A percentile compares a stretch with the other conserved stretches of the same genome.
Evolutionary conservation across 2,113 vertebrate species (phyloP).

Genomic region (Numida meleagris): DNA sequence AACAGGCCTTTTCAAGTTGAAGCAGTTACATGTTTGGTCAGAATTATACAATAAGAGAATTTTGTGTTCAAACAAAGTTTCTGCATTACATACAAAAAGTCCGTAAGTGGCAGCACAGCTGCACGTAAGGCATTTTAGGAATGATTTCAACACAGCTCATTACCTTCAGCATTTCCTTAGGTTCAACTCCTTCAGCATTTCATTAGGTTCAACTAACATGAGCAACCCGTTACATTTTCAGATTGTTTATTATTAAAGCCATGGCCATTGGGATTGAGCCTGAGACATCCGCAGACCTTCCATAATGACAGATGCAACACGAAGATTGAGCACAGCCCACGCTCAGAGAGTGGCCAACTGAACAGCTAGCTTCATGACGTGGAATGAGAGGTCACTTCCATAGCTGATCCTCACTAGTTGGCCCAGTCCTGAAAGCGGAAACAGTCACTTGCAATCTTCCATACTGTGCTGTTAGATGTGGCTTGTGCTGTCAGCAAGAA

Average conservation of each 20-base stretch:
- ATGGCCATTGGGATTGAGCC: neutral
- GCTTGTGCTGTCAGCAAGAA: conserved; percentile 93
- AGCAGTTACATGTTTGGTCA: neutral
- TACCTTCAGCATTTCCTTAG: neutral
- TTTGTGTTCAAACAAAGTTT: neutral
- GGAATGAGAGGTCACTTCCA: neutral
- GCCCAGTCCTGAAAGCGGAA: conserved; percentile 97
- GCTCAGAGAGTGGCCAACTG: neutral
- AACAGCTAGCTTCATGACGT: neutral
- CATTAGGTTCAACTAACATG: neutral
- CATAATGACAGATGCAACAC: neutral
- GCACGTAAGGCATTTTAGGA: conserved; percentile 59
- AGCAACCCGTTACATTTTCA: conserved; percentile 42
- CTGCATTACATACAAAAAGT: neutral
- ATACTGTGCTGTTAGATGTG: conserved; percentile 89
- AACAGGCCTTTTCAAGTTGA: neutral
- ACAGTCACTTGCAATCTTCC: conserved; percentile 98
- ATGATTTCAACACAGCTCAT: conserved; percentile 18
- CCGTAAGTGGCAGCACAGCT: conserved; percentile 8
- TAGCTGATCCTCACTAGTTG: conserved; percentile 60
- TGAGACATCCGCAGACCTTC: neutral
- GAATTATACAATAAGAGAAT: neutral
- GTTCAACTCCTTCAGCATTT: neutral
- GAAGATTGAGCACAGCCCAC: neutral
- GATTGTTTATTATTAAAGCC: neutral